Evolutionary conservation across 2,797 vertebrate species (phyloP).

Genomic region (Pseudochirops corinnae): DNA sequence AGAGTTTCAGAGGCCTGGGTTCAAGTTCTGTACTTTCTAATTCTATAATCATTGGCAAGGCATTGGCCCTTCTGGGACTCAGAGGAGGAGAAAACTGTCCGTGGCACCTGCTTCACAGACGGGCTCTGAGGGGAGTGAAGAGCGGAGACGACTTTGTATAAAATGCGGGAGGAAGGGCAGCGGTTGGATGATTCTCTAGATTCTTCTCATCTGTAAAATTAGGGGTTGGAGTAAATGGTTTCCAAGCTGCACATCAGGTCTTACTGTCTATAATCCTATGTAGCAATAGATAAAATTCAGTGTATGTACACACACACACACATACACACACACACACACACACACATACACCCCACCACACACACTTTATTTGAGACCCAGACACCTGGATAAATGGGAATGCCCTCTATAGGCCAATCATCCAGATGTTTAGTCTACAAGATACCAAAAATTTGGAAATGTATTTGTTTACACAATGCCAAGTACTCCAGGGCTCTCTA

Average conservation of each 20-base stretch:
- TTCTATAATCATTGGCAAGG: background rate
- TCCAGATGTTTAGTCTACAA: constrained; percentile 49
- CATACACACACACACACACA: background rate
- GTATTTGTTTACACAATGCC: background rate
- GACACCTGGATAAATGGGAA: background rate
- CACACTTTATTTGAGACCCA: background rate
- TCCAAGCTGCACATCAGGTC: no score
- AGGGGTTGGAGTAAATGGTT: background rate
- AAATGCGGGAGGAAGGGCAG: background rate
- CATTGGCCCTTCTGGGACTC: background rate
- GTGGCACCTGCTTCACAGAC: background rate
- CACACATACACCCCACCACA: no score
- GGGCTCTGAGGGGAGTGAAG: background rate
- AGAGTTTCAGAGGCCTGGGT: background rate
- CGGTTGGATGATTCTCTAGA: background rate
- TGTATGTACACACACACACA: background rate
- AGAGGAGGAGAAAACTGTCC: background rate
- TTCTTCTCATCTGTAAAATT: background rate
- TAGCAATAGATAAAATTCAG: background rate
- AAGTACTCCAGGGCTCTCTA: constrained; percentile 28
- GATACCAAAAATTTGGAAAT: constrained; percentile 58
- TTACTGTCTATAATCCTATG: background rate
- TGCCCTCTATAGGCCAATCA: background rate
- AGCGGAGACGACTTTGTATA: background rate
- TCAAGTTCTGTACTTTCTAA: background rate